These are phyloP conservation scores for Lasiommata megera DNA, from an alignment of 2,888 invertebrate genomes.

Conservation along the genomic window DNA sequence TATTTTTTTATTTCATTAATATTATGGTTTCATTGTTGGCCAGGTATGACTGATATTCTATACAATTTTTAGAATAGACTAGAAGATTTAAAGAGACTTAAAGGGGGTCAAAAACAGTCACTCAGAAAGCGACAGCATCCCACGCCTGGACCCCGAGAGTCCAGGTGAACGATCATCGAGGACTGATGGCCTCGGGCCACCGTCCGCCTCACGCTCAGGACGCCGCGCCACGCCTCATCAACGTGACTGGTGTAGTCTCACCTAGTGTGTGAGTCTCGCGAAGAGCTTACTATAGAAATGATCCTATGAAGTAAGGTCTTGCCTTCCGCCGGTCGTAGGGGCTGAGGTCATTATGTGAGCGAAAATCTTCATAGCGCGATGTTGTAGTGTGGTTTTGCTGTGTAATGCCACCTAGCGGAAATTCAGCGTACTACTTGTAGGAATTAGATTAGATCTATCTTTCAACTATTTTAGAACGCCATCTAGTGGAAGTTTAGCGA, in stretches of 20 bases:
- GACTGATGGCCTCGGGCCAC: slow-evolving; percentile 33
- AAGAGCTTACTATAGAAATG: slow-evolving; percentile 50
- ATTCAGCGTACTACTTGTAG: not conserved
- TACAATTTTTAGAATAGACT: too few species aligned
- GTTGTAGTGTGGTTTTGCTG: not conserved
- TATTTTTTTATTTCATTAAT: too few species aligned
- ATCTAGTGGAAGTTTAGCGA: not conserved
- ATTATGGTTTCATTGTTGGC: too few species aligned
- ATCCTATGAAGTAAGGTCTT: slow-evolving; percentile 46
- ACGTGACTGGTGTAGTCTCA: slow-evolving; percentile 40
- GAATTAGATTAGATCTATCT: not conserved
- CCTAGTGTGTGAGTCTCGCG: slow-evolving; percentile 41
- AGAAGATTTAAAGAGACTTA: too few species aligned
- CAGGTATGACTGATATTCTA: too few species aligned
- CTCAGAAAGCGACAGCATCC: slow-evolving; percentile 44
- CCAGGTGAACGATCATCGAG: slow-evolving; percentile 47
- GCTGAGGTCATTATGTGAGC: not conserved
- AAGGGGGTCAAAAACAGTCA: slow-evolving; percentile 20
- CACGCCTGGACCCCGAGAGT: slow-evolving; percentile 33
- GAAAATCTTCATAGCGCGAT: not conserved
- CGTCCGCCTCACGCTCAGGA: slow-evolving; percentile 44
- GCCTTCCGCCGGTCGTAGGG: not conserved
- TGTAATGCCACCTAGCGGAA: not conserved
- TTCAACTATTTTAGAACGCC: not conserved
- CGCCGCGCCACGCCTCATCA: slow-evolving; percentile 45